Conservation (phyloP, 2,113 vertebrate genomes). For the Hippocampus zosterae region DNA sequence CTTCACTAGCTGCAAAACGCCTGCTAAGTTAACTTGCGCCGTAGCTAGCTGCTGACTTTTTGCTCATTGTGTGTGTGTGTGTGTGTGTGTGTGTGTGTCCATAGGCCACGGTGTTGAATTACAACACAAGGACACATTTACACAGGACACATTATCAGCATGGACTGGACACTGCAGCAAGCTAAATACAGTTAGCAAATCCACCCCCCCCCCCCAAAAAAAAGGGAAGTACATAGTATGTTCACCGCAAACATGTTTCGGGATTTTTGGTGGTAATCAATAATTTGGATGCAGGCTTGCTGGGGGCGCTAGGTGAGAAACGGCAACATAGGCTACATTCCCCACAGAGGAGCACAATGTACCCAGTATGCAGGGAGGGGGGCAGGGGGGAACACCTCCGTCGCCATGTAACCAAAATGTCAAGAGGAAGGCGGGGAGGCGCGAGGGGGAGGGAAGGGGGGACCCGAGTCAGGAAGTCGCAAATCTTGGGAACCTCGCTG, state of each 20-base stretch:
- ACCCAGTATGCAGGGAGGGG: neutral
- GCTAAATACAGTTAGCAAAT: neutral
- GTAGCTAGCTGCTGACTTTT: too few relatives aligned
- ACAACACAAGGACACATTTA: slow-evolving; percentile 12
- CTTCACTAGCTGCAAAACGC: too few relatives aligned
- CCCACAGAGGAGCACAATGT: slow-evolving; percentile 26
- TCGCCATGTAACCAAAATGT: slow-evolving; percentile 53
- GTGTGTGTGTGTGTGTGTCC: neutral
- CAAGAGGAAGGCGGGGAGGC: slow-evolving; percentile 23
- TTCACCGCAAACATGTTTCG: neutral
- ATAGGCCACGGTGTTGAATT: slow-evolving; percentile 15
- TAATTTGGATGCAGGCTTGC: slow-evolving; percentile 19
- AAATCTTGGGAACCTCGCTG: slow-evolving; percentile 1
- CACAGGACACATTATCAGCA: neutral
- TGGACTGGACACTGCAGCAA: neutral
- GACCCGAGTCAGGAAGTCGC: slow-evolving; percentile 19
- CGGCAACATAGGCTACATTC: slow-evolving; percentile 51
- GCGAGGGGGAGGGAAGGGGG: neutral
- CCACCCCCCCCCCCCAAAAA: too few relatives aligned
- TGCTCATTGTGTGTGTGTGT: neutral
- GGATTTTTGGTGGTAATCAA: neutral
- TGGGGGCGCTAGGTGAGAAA: slow-evolving; percentile 40
- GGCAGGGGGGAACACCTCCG: slow-evolving; percentile 8
- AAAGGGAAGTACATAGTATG: neutral
- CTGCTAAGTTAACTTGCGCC: too few relatives aligned